These are phyloP conservation scores for Pseudachorutes palmiensis DNA, from an alignment of 1,140 invertebrate species.

Conservation along the genomic window DNA sequence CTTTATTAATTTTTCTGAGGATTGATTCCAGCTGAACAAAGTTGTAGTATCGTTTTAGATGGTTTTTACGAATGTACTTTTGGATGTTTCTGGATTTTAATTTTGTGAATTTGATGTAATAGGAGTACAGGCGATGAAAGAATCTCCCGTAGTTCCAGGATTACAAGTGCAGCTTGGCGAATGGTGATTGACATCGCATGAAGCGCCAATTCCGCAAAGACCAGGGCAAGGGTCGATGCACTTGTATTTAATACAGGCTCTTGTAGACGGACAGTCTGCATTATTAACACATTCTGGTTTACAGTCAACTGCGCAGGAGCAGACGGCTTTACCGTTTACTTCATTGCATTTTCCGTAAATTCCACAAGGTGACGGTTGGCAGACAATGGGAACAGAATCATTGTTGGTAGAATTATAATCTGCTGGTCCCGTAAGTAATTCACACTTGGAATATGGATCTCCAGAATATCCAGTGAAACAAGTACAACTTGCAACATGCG, in stretches of 20 bases:
- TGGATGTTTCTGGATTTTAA: no score
- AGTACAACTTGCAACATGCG: slow-evolving; percentile 56
- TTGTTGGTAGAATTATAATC: background rate
- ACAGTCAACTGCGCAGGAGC: slow-evolving; percentile 57
- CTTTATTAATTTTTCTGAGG: no score
- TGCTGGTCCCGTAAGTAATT: background rate
- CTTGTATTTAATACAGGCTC: slow-evolving; percentile 57
- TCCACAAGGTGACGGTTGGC: slow-evolving; percentile 62
- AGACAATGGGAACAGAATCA: background rate
- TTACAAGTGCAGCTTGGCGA: background rate
- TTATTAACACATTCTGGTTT: slow-evolving; percentile 61
- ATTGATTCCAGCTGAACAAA: no score
- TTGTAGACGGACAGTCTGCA: slow-evolving; percentile 53
- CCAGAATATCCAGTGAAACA: slow-evolving; percentile 54
- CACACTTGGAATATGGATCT: slow-evolving; percentile 62
- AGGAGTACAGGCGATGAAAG: no score
- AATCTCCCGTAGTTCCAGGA: background rate
- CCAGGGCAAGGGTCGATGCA: slow-evolving; percentile 47
- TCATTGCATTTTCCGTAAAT: slow-evolving; percentile 66
- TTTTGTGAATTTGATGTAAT: no score
- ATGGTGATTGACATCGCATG: slow-evolving; percentile 41
- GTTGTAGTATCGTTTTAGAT: no score
- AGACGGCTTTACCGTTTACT: slow-evolving; percentile 61
- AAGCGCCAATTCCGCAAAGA: slow-evolving; percentile 36
- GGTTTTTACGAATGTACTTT: no score